A percentile compares a stretch with the other conserved stretches of the same genome.
These are phyloP conservation scores for Spatula clypeata DNA, from an alignment of 2,797 vertebrate species.

Conservation along the genomic window DNA sequence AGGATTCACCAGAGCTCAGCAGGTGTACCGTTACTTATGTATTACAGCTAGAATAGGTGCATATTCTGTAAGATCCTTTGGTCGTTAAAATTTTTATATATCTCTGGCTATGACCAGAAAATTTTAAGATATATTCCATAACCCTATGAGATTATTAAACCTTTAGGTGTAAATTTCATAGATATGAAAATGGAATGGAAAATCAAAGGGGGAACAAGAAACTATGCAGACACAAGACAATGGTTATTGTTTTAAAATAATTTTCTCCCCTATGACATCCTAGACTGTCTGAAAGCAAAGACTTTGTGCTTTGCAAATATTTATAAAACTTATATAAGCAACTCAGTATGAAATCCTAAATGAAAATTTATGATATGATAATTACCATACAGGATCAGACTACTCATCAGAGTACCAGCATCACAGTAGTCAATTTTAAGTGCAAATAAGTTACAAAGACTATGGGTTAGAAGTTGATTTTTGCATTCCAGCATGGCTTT, in stretches of 20 bases:
- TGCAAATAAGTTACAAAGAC: background rate
- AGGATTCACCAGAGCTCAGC: background rate
- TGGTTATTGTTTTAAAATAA: background rate
- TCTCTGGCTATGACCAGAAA: background rate
- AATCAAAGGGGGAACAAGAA: background rate
- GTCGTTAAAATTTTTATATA: background rate
- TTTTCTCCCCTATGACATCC: background rate
- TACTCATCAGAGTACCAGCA: background rate
- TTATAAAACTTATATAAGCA: background rate
- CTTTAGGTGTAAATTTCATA: background rate
- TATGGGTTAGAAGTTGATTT: constrained; percentile 21
- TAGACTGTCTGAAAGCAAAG: background rate
- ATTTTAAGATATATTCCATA: background rate
- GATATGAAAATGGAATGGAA: background rate
- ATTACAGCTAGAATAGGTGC: background rate
- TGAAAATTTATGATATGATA: background rate
- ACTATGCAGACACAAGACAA: background rate
- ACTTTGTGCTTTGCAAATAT: background rate
- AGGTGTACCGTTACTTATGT: background rate
- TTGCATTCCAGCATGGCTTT: background rate
- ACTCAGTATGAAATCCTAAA: background rate
- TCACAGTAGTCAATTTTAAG: constrained; percentile 14
- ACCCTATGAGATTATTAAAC: background rate
- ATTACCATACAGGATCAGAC: background rate
- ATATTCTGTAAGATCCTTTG: background rate